A percentile compares a stretch with the other conserved stretches of the same genome.
Conservation (phyloP, 1,140 invertebrate genomes). For the Amphibalanus amphitrite region DNA sequence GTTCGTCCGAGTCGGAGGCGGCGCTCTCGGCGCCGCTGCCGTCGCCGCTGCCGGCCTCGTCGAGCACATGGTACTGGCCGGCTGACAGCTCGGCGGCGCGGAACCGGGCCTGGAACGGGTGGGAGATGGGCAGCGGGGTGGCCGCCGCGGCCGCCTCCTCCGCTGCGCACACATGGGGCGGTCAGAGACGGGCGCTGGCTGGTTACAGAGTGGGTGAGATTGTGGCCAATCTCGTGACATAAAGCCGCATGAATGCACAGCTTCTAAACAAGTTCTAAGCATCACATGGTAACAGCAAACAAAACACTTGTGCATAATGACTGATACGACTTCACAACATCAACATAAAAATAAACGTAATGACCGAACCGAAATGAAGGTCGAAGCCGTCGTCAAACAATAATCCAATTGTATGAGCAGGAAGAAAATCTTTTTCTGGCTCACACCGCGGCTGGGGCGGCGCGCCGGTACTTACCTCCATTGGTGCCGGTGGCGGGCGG, state of each 20-base stretch:
- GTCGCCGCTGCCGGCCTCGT: background rate
- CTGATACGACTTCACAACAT: too few species aligned
- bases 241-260: background rate
- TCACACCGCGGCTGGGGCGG: too few species aligned
- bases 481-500: background rate
- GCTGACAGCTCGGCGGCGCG: background rate
- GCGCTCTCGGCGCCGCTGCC: background rate
- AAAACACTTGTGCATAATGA: too few species aligned
- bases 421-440: too few species aligned
- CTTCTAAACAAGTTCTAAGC: too few species aligned
- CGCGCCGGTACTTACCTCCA: background rate
- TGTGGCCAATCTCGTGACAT: background rate
- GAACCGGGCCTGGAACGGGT: background rate
- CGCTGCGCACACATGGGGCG: background rate
- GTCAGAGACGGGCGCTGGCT: too few species aligned
- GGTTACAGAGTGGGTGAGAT: too few species aligned
- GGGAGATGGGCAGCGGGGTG: background rate
- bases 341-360: too few species aligned
- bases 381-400: too few species aligned
- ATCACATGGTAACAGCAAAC: too few species aligned
- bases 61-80: slow-evolving; percentile 1
- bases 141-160: too few species aligned
- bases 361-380: background rate
- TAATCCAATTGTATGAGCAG: too few species aligned
- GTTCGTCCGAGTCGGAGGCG: background rate